phyloP scores from a whole-genome alignment of 2,888 invertebrate species.

The Rapana venosa region DNA sequence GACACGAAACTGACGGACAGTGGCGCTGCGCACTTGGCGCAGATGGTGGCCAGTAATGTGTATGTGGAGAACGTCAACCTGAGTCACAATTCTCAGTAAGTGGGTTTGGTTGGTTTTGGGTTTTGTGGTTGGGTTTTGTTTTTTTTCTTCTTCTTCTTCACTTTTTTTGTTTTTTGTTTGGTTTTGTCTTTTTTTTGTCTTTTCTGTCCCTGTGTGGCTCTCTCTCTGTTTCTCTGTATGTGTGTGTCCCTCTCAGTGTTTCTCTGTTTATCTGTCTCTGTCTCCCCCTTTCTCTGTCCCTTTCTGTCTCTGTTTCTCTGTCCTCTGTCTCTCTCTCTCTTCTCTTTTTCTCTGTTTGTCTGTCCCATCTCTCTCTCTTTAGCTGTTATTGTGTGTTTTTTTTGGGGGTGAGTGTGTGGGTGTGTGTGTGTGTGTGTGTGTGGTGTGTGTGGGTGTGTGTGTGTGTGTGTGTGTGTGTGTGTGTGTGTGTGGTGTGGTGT shows the following conservation, averaged over 20 bases:
- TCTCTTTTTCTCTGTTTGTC: too few species aligned
- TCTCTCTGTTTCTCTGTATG: neutral
- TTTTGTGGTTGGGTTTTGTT: neutral
- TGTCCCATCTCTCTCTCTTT: too few species aligned
- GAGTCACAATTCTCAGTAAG: conserved; percentile 59
- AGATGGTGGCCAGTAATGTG: conserved; percentile 61
- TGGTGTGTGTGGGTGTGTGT: neutral
- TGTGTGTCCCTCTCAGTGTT: too few species aligned
- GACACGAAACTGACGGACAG: conserved; percentile 62
- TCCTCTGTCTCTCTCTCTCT: too few species aligned
- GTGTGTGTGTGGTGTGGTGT: neutral
- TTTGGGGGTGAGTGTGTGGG: neutral
- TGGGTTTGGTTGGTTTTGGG: neutral
- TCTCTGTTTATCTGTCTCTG: too few species aligned
- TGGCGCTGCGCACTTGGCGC: conserved; percentile 61
- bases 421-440: neutral
- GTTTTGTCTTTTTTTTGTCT: too few species aligned
- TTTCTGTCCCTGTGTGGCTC: neutral
- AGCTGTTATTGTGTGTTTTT: too few species aligned
- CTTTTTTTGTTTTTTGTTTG: too few species aligned
- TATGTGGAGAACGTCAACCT: conserved; percentile 63
- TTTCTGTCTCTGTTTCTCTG: too few species aligned
- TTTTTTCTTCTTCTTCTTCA: too few species aligned
- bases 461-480: neutral
- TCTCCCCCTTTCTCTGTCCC: too few species aligned